Base-by-base conservation (phyloP, 1,140 invertebrate species). In the Polypedilum pembai region DNA sequence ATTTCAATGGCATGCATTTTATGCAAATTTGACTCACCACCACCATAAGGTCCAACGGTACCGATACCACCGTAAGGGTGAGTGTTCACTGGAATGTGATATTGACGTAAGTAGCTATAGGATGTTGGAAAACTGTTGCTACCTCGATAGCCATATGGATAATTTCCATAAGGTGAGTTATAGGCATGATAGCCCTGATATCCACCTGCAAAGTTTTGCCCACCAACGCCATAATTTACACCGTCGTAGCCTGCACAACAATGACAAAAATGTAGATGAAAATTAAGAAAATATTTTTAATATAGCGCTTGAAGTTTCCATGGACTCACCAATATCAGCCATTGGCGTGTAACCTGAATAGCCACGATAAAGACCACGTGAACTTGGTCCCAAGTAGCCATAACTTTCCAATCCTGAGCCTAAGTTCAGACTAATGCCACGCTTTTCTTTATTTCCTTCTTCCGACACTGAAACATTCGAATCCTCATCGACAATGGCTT, bases 171-270 rank as follows among this genome's bases (percentile, higher is more conserved):
- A 20, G 65, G 65, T 69, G 65, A 20, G 10, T 69, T 69, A 20
- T 69, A 69, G 17, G 17, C 65, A 1, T 69, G 65, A 69, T 69
- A 69, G 8, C 65, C 65, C 7, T 69, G 65, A 20, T 69, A 69
- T 18, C 65, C 65, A 18, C 65, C 65, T 18, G 17, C 65, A 69
- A 69, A 18, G 5, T 20, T 20, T 20, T 21, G 17, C 17, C n/a
- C 17, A 5, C 65, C 65, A 20, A 21, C 17, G 10, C 65, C 65
- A 18, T 69, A 69, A 69, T 69, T 69, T 8, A 69, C 65, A 21
- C 65, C 65, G 20, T 69, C 65, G 17, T 69, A 69, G 8, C 65
- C 65, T 69, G 8, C 20, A 8, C 17, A 66, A 3, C 10, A n/a
- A 45, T 45, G 8, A 8, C 8, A 12, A 56, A 8, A 12, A 56